Base-by-base conservation (phyloP, 2,113 vertebrate species). In the Heterocephalus glaber region DNA sequence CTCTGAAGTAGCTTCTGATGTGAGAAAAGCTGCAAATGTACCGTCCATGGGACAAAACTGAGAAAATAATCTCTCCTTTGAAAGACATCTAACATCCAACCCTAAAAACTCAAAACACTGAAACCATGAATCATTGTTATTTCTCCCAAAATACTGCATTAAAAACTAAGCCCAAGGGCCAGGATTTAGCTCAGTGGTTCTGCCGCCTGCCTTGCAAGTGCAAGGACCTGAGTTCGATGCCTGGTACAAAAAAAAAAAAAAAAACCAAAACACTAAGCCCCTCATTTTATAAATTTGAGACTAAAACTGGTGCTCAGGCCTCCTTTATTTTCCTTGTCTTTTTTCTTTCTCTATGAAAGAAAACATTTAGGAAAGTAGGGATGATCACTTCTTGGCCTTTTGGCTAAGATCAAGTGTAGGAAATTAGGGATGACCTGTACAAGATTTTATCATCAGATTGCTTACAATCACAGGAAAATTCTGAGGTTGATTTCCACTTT, bases 381-480 rank as follows among this genome's bases (percentile, higher is more conserved):
- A 76, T 41, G 47, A 89, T 49, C 47, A 9, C 47, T 49, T 49
- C 47, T 49, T 9, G 47, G 47, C 47, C 47, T 49, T 49, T 49
- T 49, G 47, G 47, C 47, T 49, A 49, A 49, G 47, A 49, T 49
- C 47, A 49, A 49, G 47, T 49, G 9, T 28, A 38, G 54, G 16
- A 63, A 47, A 63, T 79, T 91, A 77, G 85, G 54, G 60, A 76
- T 41, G 47, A 89, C 86, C 56, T 72, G 26, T 89, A 49, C 80
- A 68, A 68, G 24, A 72, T 80, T 65, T 76, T 89, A 87, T 56
- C 60, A 83, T 38, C 61, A 68, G 54, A 82, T 95, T 60, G 61
- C 33, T 83, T 92, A 79, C 61, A 85, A 82, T 65, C 49, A 13
- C 63, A 49, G 84, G 44, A 35, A 96, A 91, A 83, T 74, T 70